Percentiles rank a stretch among this genome's conserved stretches.
phyloP scores from a whole-genome alignment of 2,888 invertebrate genomes.

The Sisyra nigra region DNA sequence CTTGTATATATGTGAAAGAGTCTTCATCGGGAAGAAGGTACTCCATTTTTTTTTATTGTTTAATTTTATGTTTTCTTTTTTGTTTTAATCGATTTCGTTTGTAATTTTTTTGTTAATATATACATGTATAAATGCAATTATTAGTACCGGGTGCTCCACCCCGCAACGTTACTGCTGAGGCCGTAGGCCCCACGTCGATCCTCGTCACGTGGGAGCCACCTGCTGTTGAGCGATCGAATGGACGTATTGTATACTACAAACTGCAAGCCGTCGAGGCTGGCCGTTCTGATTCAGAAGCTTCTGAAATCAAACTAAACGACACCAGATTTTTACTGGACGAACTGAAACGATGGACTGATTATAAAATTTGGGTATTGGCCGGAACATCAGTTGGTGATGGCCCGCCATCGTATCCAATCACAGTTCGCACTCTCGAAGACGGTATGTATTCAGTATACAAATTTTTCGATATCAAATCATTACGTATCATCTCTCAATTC shows the following conservation, averaged over 20 bases:
- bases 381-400: conserved; percentile 95
- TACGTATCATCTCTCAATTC: not conserved
- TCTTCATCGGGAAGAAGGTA: too few species aligned
- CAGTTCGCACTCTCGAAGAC: conserved; percentile 92
- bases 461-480: conserved; percentile 9
- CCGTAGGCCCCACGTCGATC: conserved; percentile 79
- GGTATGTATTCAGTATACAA: conserved; percentile 58
- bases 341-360: conserved; percentile 88
- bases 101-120: conserved; percentile 10
- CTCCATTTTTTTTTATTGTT: too few species aligned
- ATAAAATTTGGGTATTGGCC: conserved; percentile 92
- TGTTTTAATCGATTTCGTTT: too few species aligned
- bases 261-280: conserved; percentile 78
- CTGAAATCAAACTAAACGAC: conserved; percentile 61
- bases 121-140: conserved; percentile 19
- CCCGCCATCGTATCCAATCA: conserved; percentile 80
- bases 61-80: too few species aligned
- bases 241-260: conserved; percentile 88
- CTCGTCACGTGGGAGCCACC: conserved; percentile 88
- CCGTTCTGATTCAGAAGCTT: conserved; percentile 70
- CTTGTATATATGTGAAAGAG: conserved; percentile 10
- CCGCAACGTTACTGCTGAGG: conserved; percentile 78
- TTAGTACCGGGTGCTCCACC: conserved; percentile 95
- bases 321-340: conserved; percentile 73
- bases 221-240: conserved; percentile 78